Percentiles rank a stretch among this genome's conserved stretches.
These are phyloP conservation scores for Asbolus verrucosus DNA, from an alignment of 1,140 invertebrate genomes.

Conservation along the genomic window DNA sequence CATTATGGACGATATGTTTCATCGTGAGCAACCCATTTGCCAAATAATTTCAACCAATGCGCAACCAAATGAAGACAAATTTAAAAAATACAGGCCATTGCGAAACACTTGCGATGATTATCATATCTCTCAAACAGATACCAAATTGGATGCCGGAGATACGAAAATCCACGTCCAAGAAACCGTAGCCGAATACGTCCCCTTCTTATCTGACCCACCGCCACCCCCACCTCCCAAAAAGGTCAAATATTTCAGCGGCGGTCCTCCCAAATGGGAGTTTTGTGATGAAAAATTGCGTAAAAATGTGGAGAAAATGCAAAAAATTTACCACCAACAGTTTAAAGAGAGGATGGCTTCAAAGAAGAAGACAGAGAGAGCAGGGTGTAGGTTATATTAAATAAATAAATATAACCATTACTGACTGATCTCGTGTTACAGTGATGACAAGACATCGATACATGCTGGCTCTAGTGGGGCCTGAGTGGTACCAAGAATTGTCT, in stretches of 20 bases:
- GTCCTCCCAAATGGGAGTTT: conserved; percentile 55
- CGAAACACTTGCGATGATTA: conserved; percentile 47
- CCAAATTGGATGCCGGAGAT: conserved; percentile 47
- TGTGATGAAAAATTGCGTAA: conserved; percentile 56
- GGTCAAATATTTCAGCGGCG: conserved; percentile 45
- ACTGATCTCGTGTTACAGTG: conserved; percentile 1
- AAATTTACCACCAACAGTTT: conserved; percentile 42
- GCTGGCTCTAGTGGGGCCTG: conserved; percentile 54
- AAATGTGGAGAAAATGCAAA: conserved; percentile 45
- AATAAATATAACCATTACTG: not conserved
- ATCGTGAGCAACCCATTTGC: not conserved
- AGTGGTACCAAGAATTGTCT: conserved; percentile 63
- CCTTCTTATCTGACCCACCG: conserved; percentile 13
- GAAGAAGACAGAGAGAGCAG: conserved; percentile 14
- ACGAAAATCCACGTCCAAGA: conserved; percentile 49
- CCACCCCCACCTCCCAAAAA: conserved; percentile 31
- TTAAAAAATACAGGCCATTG: not conserved
- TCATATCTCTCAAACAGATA: conserved; percentile 53
- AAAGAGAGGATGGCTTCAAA: conserved; percentile 17
- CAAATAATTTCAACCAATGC: conserved; percentile 5
- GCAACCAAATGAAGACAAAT: not conserved
- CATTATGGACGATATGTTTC: conserved; percentile 14
- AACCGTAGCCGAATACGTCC: conserved; percentile 49
- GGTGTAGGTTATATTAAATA: no score
- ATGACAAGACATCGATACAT: conserved; percentile 31